Evolutionary conservation across 2,797 vertebrate genomes (phyloP).

Genomic region (Distichodus sexfasciatus): DNA sequence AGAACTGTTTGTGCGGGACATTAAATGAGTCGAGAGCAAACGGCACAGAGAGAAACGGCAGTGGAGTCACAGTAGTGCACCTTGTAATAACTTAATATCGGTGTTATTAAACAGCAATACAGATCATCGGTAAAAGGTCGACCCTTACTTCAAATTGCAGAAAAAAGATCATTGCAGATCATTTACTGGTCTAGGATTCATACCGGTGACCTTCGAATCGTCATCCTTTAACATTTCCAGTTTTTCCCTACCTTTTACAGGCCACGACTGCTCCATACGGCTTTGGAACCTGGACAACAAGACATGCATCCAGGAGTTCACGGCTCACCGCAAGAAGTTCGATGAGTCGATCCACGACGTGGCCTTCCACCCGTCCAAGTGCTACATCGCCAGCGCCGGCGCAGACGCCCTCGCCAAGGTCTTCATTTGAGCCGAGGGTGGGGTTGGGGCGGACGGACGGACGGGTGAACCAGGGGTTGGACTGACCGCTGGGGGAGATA

Average conservation of each 20-base stretch:
- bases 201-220: no score
- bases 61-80: no score
- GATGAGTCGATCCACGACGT: slow-evolving; percentile 97
- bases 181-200: no score
- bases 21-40: no score
- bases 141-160: no score
- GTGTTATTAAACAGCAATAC: no score
- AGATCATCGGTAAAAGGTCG: no score
- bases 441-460: slow-evolving; percentile 25
- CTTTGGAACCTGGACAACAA: slow-evolving; percentile 99
- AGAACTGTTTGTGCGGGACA: no score
- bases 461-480: neutral
- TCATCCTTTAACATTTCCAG: no score
- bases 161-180: no score
- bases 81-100: no score
- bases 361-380: slow-evolving; percentile 96
- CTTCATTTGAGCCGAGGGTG: slow-evolving; percentile 87
- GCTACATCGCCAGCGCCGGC: slow-evolving; percentile 96
- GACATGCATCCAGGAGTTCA: slow-evolving; percentile 99
- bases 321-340: slow-evolving; percentile 96
- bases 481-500: neutral
- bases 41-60: no score
- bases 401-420: slow-evolving; percentile 97
- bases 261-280: slow-evolving; percentile 97
- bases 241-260: slow-evolving; percentile 51